Evolutionary conservation across 1,140 invertebrate genomes (phyloP).

Genomic region (Pomacea maculata): DNA sequence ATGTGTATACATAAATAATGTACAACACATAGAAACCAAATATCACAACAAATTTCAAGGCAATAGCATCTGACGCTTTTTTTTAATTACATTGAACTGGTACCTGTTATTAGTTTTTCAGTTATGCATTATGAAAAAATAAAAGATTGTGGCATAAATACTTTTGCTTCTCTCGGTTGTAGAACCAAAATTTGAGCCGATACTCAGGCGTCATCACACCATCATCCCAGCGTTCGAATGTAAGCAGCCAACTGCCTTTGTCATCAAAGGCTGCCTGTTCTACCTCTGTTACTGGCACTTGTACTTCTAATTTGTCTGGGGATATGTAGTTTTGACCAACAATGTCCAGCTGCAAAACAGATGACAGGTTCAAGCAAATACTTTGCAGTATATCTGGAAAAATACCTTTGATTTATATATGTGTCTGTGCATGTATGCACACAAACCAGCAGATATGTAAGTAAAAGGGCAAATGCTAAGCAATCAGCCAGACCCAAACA

Average conservation of each 20-base stretch:
- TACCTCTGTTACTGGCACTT: constrained; percentile 70
- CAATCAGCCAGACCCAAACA: not conserved
- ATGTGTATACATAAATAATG: not conserved
- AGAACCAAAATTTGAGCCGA: constrained; percentile 84
- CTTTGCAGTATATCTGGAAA: not conserved
- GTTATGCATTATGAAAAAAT: not conserved
- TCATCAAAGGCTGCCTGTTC: constrained; percentile 74
- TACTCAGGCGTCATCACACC: constrained; percentile 72
- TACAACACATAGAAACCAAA: no score
- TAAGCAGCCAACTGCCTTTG: constrained; percentile 81
- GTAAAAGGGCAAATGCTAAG: not conserved
- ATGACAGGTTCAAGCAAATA: not conserved
- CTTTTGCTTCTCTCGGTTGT: constrained; percentile 56
- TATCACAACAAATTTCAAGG: no score
- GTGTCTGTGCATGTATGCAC: not conserved
- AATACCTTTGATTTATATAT: not conserved
- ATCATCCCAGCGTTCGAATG: constrained; percentile 76
- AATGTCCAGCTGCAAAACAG: constrained; percentile 76
- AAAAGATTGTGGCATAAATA: not conserved
- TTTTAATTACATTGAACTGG: no score
- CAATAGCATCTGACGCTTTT: no score
- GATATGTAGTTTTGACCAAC: constrained; percentile 78
- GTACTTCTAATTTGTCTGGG: constrained; percentile 55
- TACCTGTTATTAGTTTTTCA: not conserved
- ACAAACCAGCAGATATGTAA: not conserved